Conservation (phyloP, 1,140 invertebrate genomes). For the Drosophila seguyi region DNA sequence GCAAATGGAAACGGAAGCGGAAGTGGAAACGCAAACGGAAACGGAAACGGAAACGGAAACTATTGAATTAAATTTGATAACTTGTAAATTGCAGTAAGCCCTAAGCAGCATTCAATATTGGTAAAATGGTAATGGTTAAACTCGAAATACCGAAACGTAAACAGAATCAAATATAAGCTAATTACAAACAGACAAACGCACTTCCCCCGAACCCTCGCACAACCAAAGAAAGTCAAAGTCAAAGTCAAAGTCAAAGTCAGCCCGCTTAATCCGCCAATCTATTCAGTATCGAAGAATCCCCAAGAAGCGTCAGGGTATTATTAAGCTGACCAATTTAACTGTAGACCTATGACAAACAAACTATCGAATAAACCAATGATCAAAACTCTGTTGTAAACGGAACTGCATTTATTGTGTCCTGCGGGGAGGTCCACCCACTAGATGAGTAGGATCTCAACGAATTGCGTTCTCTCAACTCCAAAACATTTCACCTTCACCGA, state of each 20-base stretch:
- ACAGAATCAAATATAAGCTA: conserved; percentile 50
- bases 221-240: conserved; percentile 39
- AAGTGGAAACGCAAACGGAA: conserved; percentile 18
- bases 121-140: conserved; percentile 24
- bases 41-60: conserved; percentile 24
- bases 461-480: conserved; percentile 68
- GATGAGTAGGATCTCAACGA: conserved; percentile 74
- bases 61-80: conserved; percentile 61
- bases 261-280: conserved; percentile 45
- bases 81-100: conserved; percentile 59
- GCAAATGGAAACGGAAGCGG: conserved; percentile 50
- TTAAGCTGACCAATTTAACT: conserved; percentile 83
- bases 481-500: conserved; percentile 73
- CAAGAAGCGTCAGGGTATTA: conserved; percentile 41
- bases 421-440: conserved; percentile 27
- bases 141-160: conserved; percentile 14
- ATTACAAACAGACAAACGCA: conserved; percentile 40
- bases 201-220: conserved; percentile 39
- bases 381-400: conserved; percentile 55
- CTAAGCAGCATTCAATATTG: conserved; percentile 34
- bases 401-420: conserved; percentile 27
- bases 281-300: conserved; percentile 49
- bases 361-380: conserved; percentile 77
- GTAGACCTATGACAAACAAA: conserved; percentile 65
- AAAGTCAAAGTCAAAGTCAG: conserved; percentile 33